A percentile compares a stretch with the other conserved stretches of the same genome.
These are phyloP conservation scores for Acropternis orthonyx DNA, from an alignment of 2,797 vertebrate genomes.

Conservation along the genomic window DNA sequence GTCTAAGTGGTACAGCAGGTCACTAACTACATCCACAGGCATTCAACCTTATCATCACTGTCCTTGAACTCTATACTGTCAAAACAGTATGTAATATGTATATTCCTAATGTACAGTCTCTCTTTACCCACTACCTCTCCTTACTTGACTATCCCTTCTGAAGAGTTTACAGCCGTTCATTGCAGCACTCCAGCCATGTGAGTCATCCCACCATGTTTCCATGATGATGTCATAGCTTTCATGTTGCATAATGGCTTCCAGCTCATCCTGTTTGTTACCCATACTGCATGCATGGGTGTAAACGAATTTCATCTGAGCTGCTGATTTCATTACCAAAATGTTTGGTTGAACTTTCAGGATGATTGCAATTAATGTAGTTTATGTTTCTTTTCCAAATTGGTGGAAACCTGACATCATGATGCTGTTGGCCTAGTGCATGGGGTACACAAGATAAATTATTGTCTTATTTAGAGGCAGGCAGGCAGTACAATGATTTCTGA, in stretches of 20 bases:
- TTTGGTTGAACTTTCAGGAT: not conserved
- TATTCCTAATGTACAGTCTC: not conserved
- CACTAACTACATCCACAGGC: not conserved
- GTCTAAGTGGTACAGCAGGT: not conserved
- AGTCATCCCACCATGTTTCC: not conserved
- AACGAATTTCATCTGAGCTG: no score
- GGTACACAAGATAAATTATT: rapidly evolving
- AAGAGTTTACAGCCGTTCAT: not conserved
- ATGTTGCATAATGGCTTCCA: not conserved
- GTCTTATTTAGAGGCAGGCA: not conserved
- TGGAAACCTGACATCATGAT: not conserved
- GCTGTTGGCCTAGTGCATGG: rapidly evolving
- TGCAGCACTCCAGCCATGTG: not conserved
- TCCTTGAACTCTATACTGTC: not conserved
- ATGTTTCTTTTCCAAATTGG: not conserved
- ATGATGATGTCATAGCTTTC: not conserved
- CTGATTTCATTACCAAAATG: not conserved
- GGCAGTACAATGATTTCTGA: not conserved
- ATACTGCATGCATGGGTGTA: not conserved
- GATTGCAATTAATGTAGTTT: not conserved
- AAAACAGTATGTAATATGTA: not conserved
- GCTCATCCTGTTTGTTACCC: not conserved
- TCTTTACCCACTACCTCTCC: not conserved
- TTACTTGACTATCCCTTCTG: not conserved
- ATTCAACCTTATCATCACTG: not conserved